These are phyloP conservation scores for Mizuhopecten yessoensis DNA, from an alignment of 1,140 invertebrate species.

Conservation along the genomic window DNA sequence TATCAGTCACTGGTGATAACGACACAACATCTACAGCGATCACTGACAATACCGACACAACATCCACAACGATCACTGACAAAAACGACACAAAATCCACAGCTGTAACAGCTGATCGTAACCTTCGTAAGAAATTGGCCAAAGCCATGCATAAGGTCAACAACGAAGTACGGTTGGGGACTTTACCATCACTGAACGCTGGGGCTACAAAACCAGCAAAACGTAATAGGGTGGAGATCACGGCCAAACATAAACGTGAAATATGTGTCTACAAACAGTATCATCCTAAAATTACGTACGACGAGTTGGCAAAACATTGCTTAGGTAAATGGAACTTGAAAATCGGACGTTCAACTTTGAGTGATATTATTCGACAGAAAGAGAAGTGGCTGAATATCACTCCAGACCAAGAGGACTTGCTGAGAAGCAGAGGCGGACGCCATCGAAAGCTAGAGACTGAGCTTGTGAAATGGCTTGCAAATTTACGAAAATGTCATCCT, in stretches of 20 bases:
- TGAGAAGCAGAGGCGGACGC: neutral
- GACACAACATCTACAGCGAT: no score
- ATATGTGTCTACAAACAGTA: slow-evolving; percentile 20
- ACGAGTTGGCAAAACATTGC: neutral
- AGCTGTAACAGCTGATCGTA: neutral
- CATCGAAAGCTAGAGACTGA: neutral
- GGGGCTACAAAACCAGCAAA: neutral
- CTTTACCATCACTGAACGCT: neutral
- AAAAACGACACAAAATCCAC: neutral
- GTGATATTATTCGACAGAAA: neutral
- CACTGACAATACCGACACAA: no score
- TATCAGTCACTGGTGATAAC: neutral
- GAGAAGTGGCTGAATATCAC: neutral
- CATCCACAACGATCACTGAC: neutral
- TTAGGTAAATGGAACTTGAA: neutral
- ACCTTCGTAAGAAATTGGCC: neutral
- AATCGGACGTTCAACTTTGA: slow-evolving; percentile 13
- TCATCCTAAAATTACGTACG: neutral
- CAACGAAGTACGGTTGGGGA: neutral
- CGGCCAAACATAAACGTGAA: slow-evolving; percentile 4
- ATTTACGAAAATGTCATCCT: neutral
- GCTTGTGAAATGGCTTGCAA: neutral
- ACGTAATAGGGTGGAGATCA: slow-evolving; percentile 7
- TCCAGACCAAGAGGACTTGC: slow-evolving; percentile 5
- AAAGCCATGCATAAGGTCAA: neutral